Conservation (phyloP, 2,113 vertebrate genomes). For the Laticauda laticaudata region DNA sequence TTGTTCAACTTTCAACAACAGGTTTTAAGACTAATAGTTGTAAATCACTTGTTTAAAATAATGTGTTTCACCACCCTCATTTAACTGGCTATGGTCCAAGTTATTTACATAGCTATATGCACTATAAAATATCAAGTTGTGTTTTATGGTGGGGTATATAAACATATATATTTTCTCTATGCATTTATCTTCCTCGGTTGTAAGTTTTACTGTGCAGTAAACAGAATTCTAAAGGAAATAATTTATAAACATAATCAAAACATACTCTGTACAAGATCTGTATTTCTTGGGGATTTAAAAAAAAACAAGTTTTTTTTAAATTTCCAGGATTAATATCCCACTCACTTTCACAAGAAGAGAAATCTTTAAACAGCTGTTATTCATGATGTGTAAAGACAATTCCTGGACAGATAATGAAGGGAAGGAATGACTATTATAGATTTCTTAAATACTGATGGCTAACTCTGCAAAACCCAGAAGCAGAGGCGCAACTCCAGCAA, state of each 20-base stretch:
- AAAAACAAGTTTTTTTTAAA: not conserved
- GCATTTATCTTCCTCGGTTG: not conserved
- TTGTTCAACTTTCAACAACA: not conserved
- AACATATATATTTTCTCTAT: not conserved
- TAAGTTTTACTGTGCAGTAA: not conserved
- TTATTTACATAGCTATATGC: not conserved
- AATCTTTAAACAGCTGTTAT: not conserved
- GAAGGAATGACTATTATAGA: not conserved
- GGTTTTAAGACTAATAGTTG: fast-evolving
- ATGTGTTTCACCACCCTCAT: not conserved
- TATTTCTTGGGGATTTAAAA: not conserved
- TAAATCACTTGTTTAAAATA: not conserved
- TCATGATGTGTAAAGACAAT: not conserved
- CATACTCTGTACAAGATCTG: not conserved
- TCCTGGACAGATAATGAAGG: not conserved
- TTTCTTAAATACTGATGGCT: not conserved
- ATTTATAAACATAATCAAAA: not conserved
- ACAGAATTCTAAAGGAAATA: not conserved
- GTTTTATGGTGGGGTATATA: not conserved
- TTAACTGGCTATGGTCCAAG: not conserved
- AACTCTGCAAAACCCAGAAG: not conserved
- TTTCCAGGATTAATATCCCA: not conserved
- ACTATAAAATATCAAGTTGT: not conserved
- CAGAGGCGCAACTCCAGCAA: not conserved
- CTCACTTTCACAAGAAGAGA: not conserved